These are phyloP conservation scores for Drosophila borealis DNA, from an alignment of 2,888 invertebrate genomes.

Conservation along the genomic window DNA sequence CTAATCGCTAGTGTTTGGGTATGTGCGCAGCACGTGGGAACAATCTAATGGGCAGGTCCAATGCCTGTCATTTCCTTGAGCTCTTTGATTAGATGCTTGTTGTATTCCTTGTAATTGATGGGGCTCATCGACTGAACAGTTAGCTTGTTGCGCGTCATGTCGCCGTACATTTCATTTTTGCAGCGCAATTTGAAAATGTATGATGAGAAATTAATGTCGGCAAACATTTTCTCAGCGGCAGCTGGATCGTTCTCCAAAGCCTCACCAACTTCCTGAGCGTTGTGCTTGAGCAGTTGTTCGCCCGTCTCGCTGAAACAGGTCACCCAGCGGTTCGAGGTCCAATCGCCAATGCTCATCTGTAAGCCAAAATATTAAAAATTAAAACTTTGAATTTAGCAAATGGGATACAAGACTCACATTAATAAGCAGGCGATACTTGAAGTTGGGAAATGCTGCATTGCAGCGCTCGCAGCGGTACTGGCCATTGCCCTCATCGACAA, in stretches of 20 bases:
- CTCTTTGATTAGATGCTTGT: conserved; percentile 89
- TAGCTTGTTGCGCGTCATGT: conserved; percentile 88
- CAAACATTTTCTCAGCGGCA: conserved; percentile 89
- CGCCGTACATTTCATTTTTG: conserved; percentile 95
- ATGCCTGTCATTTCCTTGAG: conserved; percentile 89
- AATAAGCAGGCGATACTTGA: conserved; percentile 93
- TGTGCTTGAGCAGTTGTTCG: conserved; percentile 90
- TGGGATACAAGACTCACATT: conserved; percentile 87
- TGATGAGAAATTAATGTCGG: conserved; percentile 91
- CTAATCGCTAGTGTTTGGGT: conserved; percentile 14
- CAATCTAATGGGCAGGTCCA: conserved; percentile 71
- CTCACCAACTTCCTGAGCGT: conserved; percentile 92
- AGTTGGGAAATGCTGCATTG: conserved; percentile 92
- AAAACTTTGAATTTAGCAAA: background rate
- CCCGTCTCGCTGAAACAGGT: conserved; percentile 95
- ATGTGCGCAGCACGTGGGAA: conserved; percentile 44
- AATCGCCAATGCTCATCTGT: conserved; percentile 94
- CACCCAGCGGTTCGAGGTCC: conserved; percentile 94
- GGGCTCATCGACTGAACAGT: conserved; percentile 89
- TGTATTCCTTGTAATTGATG: conserved; percentile 91
- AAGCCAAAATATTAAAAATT: background rate
- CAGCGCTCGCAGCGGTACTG: conserved; percentile 98
- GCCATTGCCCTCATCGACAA: conserved; percentile 94
- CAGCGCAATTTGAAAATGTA: conserved; percentile 94
- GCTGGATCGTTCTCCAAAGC: conserved; percentile 89